These are phyloP conservation scores for Potamarius usumacintae DNA, from an alignment of 2,113 vertebrate genomes.

Conservation along the genomic window DNA sequence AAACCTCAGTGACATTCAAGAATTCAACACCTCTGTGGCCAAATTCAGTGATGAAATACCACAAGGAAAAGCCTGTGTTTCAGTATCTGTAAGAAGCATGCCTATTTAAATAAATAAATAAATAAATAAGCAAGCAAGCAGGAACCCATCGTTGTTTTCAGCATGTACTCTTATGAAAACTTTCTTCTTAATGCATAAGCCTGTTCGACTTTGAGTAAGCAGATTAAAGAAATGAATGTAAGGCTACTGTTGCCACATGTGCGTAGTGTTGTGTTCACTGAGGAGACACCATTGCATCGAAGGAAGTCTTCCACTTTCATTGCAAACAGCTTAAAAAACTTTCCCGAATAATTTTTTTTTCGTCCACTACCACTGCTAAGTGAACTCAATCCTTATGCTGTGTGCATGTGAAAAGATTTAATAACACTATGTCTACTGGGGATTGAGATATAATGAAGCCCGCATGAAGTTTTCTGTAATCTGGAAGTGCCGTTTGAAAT, in stretches of 20 bases:
- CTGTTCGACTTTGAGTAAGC: not conserved
- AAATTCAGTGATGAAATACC: not conserved
- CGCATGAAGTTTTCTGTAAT: slow-evolving; percentile 20
- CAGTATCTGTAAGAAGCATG: not conserved
- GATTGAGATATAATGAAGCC: slow-evolving; percentile 35
- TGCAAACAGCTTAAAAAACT: slow-evolving; percentile 6
- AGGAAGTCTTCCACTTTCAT: not conserved
- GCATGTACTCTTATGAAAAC: not conserved
- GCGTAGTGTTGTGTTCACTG: not conserved
- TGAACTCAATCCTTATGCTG: slow-evolving; percentile 19
- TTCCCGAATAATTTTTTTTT: not conserved
- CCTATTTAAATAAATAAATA: not conserved
- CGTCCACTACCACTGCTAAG: not conserved
- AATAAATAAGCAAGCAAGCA: not conserved
- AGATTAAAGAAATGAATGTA: not conserved
- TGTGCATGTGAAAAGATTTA: slow-evolving; percentile 9
- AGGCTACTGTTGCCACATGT: not conserved
- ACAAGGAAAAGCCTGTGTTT: not conserved
- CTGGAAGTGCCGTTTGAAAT: slow-evolving; percentile 43
- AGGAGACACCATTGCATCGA: not conserved
- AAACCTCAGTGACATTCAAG: not conserved
- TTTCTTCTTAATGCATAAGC: not conserved
- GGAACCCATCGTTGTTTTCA: not conserved
- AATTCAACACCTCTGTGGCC: not conserved
- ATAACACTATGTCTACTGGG: slow-evolving; percentile 26